phyloP scores from a whole-genome alignment of 2,113 vertebrate species.

The Oncorhynchus gorbuscha region DNA sequence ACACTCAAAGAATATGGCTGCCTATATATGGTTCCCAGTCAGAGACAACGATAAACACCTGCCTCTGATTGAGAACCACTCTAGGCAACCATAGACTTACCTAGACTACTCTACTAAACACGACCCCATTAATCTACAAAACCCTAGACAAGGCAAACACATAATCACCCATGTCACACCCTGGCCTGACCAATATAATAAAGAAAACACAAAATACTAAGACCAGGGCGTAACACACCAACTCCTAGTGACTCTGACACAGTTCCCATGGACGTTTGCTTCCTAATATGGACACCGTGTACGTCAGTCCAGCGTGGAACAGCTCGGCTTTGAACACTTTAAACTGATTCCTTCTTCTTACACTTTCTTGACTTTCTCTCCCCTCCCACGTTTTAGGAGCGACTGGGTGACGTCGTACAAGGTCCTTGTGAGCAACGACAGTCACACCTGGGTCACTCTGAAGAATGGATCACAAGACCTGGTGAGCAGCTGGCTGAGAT shows the following conservation, averaged over 20 bases:
- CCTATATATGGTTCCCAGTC: too few species aligned
- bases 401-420: conserved; percentile 97
- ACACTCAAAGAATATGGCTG: too few species aligned
- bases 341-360: neutral
- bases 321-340: neutral
- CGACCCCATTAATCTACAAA: too few species aligned
- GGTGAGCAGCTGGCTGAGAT: conserved; percentile 77
- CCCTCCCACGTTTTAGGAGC: conserved; percentile 76
- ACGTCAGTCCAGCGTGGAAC: neutral
- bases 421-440: conserved; percentile 97
- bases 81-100: too few species aligned
- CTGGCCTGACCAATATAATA: too few species aligned
- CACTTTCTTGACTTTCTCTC: conserved; percentile 1
- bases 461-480: conserved; percentile 86
- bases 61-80: too few species aligned
- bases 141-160: too few species aligned
- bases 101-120: too few species aligned
- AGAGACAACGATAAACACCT: too few species aligned
- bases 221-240: too few species aligned
- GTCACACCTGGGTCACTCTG: conserved; percentile 87
- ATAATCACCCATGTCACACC: too few species aligned
- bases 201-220: too few species aligned
- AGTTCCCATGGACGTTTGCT: neutral
- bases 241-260: neutral
- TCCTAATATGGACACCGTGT: neutral